A percentile compares a stretch with the other conserved stretches of the same genome.
phyloP scores from a whole-genome alignment of 2,888 invertebrate genomes.

The Hemithea aestivaria region DNA sequence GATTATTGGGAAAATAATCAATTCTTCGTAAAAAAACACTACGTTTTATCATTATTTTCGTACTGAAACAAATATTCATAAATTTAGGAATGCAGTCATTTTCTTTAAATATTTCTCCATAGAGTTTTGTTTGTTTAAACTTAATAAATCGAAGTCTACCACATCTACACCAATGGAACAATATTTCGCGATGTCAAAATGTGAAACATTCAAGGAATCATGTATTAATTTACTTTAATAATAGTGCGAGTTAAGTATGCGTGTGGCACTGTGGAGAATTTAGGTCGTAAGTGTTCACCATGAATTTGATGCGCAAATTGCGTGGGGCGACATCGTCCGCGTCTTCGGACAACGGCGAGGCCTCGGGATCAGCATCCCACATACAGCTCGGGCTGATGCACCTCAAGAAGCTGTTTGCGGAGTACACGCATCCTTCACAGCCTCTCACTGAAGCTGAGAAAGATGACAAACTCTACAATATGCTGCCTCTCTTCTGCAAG shows the following conservation, averaged over 20 bases:
- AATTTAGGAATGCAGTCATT: slow-evolving; percentile 5
- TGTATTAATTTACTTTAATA: slow-evolving; percentile 7
- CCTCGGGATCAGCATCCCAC: slow-evolving; percentile 84
- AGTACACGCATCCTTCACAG: slow-evolving; percentile 93
- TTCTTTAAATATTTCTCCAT: neutral
- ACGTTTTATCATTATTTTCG: slow-evolving; percentile 2
- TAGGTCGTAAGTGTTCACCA: slow-evolving; percentile 46
- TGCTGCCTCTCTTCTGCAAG: slow-evolving; percentile 99
- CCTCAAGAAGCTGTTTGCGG: slow-evolving; percentile 96
- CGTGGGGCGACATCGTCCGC: slow-evolving; percentile 78
- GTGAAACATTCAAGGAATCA: slow-evolving; percentile 5
- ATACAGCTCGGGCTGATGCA: slow-evolving; percentile 96
- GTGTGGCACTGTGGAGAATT: slow-evolving; percentile 1
- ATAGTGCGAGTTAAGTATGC: slow-evolving; percentile 3
- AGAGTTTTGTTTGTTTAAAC: neutral
- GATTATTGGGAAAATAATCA: slow-evolving; percentile 24
- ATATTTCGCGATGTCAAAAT: slow-evolving; percentile 19
- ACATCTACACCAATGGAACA: neutral
- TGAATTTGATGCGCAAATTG: slow-evolving; percentile 97
- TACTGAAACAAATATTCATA: neutral
- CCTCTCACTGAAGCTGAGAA: slow-evolving; percentile 88
- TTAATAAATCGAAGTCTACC: too few relatives aligned
- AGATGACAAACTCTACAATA: slow-evolving; percentile 96
- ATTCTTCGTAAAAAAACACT: slow-evolving; percentile 14
- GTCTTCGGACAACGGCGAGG: slow-evolving; percentile 77